A percentile compares a stretch with the other conserved stretches of the same genome.
These are phyloP conservation scores for Gobiocypris rarus DNA, from an alignment of 2,113 vertebrate genomes.

Conservation along the genomic window DNA sequence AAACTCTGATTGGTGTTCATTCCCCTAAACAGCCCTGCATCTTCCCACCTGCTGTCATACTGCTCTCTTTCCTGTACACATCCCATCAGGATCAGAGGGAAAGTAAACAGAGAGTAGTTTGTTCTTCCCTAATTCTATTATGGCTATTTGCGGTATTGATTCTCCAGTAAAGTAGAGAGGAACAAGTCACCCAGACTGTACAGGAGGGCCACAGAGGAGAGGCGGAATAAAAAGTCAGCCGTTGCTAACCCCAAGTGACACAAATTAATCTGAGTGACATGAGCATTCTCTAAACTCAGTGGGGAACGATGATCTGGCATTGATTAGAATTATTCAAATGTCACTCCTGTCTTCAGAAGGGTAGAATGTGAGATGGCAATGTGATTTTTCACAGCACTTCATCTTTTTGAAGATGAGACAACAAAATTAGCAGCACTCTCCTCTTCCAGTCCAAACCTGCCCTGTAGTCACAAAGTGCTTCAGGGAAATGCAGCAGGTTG, in stretches of 20 bases:
- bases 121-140: slow-evolving; percentile 48
- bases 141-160: slow-evolving; percentile 49
- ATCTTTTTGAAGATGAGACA: slow-evolving; percentile 29
- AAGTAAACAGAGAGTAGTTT: slow-evolving; percentile 48
- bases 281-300: slow-evolving; percentile 23
- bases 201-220: neutral
- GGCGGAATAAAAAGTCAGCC: slow-evolving; percentile 19
- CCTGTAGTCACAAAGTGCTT: slow-evolving; percentile 21
- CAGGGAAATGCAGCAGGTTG: slow-evolving; percentile 25
- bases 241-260: slow-evolving; percentile 37
- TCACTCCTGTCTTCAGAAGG: slow-evolving; percentile 31
- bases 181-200: slow-evolving; percentile 7
- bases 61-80: neutral
- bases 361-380: slow-evolving; percentile 18
- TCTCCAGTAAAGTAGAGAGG: slow-evolving; percentile 23
- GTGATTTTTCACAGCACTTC: neutral
- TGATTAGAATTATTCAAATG: slow-evolving; percentile 46
- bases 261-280: slow-evolving; percentile 29
- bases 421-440: slow-evolving; percentile 19
- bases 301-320: slow-evolving; percentile 10
- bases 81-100: slow-evolving; percentile 5
- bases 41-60: slow-evolving; percentile 15
- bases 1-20: slow-evolving; percentile 22
- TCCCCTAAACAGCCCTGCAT: slow-evolving; percentile 19
- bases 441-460: slow-evolving; percentile 10